phyloP scores from a whole-genome alignment of 2,888 invertebrate genomes.

The Dynastes tityus region DNA sequence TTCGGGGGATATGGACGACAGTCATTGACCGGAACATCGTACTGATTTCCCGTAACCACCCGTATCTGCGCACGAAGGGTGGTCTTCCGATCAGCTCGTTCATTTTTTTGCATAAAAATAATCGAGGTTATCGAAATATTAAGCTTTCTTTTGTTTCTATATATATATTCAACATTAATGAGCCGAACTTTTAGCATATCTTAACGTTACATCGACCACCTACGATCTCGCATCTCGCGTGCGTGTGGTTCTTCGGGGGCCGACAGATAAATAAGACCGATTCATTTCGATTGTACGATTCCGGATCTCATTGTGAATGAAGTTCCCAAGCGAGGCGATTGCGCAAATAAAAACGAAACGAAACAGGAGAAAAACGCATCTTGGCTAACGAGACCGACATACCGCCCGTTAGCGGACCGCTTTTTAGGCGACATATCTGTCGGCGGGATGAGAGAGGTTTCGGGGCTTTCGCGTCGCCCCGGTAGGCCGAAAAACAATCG shows the following conservation, averaged over 20 bases:
- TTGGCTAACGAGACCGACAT: conserved; percentile 25
- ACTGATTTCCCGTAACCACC: background rate
- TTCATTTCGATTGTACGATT: conserved; percentile 23
- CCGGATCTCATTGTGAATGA: conserved; percentile 35
- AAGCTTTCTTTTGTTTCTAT: background rate
- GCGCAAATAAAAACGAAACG: background rate
- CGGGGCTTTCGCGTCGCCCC: background rate
- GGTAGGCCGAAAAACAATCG: conserved; percentile 32
- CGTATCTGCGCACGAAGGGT: background rate
- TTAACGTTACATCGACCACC: background rate
- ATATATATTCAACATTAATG: background rate
- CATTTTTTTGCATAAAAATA: too few species aligned
- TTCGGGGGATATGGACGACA: too few species aligned
- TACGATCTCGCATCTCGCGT: background rate
- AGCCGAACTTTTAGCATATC: background rate
- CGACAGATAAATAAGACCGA: background rate
- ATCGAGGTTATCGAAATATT: too few species aligned
- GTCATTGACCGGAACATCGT: too few species aligned
- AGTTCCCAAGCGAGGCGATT: conserved; percentile 13
- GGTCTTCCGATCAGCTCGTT: background rate
- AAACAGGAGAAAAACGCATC: background rate
- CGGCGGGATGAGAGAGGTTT: background rate
- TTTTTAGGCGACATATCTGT: conserved; percentile 25
- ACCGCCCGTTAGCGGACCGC: conserved; percentile 21
- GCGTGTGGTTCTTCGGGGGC: conserved; percentile 1